These are phyloP conservation scores for Sylvilagus bachmani DNA, from an alignment of 2,113 vertebrate species.

Conservation along the genomic window DNA sequence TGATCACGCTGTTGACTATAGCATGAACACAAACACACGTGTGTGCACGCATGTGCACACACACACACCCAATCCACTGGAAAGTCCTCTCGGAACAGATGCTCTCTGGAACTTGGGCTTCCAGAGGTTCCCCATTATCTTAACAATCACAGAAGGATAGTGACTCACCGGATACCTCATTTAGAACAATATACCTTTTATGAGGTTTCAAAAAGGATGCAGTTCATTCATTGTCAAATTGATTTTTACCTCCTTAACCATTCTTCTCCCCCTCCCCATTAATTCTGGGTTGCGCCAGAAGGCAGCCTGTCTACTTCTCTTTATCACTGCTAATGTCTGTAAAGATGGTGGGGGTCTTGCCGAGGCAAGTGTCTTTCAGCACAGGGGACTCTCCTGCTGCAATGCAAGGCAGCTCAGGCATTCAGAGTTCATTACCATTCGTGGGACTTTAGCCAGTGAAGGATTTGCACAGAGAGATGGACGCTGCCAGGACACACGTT, in stretches of 20 bases:
- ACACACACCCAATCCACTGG: not conserved
- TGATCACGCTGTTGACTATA: not conserved
- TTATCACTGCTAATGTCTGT: constrained; percentile 77
- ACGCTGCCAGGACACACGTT: not conserved
- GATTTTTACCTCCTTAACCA: constrained; percentile 52
- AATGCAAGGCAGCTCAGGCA: not conserved
- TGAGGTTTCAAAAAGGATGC: not conserved
- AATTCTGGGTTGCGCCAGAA: constrained; percentile 68
- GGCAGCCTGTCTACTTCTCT: constrained; percentile 56
- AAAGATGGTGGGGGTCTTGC: constrained; percentile 59
- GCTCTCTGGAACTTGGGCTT: not conserved
- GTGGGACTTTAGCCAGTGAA: constrained; percentile 51
- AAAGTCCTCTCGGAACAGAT: not conserved
- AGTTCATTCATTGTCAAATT: constrained; percentile 45
- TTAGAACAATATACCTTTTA: constrained; percentile 62
- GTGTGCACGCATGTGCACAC: not conserved
- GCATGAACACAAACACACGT: not conserved
- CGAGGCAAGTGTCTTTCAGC: constrained; percentile 65
- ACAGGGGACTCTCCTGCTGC: constrained; percentile 11
- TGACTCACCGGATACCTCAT: constrained; percentile 9
- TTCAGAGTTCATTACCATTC: constrained; percentile 69
- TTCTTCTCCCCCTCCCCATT: not conserved
- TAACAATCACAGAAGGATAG: not conserved
- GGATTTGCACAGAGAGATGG: constrained; percentile 44
- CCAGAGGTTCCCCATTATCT: not conserved